Conservation (phyloP, 1,140 invertebrate species). For the Cotesia vestalis region DNA sequence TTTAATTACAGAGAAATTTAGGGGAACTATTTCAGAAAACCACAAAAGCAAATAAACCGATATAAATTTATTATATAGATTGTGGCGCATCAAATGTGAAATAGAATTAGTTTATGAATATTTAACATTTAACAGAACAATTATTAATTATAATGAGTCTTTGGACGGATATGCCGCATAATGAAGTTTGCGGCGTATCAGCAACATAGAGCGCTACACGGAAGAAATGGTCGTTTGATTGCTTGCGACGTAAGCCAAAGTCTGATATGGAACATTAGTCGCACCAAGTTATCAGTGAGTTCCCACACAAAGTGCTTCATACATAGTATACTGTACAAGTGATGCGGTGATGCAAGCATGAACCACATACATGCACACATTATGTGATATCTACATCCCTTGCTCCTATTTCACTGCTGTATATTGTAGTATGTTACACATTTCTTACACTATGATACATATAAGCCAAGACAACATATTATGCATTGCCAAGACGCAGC, state of each 20-base stretch:
- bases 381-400: slow-evolving; percentile 3
- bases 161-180: too few relatives aligned
- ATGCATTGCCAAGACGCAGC: slow-evolving; percentile 20
- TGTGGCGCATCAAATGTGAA: too few relatives aligned
- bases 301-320: slow-evolving; percentile 29
- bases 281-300: slow-evolving; percentile 31
- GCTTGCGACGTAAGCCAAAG: slow-evolving; percentile 12
- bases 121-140: too few relatives aligned
- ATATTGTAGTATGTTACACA: not conserved
- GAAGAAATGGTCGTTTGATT: slow-evolving; percentile 20
- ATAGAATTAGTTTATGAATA: too few relatives aligned
- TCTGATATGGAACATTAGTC: slow-evolving; percentile 30
- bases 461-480: not conserved
- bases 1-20: too few relatives aligned
- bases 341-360: slow-evolving; percentile 2
- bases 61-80: too few relatives aligned
- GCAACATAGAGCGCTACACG: not conserved
- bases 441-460: not conserved
- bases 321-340: not conserved
- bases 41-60: too few relatives aligned
- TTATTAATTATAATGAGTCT: too few relatives aligned
- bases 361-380: not conserved
- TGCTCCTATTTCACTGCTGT: not conserved
- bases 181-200: too few relatives aligned
- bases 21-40: too few relatives aligned